Evolutionary conservation across 1,140 invertebrate species (phyloP), one percentile per base, ranked within the genome.

Genomic region (Samia ricini): DNA sequence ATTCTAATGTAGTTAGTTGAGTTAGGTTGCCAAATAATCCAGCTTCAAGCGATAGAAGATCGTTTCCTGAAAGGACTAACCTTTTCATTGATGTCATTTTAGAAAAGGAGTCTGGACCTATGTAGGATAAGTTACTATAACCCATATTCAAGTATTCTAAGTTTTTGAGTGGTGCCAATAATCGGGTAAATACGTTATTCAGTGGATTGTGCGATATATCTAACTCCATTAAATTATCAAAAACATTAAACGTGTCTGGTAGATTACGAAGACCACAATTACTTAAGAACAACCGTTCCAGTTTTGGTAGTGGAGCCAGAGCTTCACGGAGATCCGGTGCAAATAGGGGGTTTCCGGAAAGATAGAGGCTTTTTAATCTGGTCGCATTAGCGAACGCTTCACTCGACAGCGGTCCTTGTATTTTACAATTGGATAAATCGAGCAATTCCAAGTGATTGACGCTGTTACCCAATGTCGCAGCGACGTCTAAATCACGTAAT

Each of bases 121-220:
- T 92, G 63, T 93, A 90, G 1, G 93, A 93, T 8, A 95, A 83
- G 76, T 94, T 93, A 81, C 94, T 94, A 70, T 94, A 94, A 6
- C 94, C 94, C 94, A 95, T 95, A 72, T 95, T 94, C 8, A 95
- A 82, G 74, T 93, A 94, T 82, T 94, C 93, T 10, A 95, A 81
- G 20, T 93, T 93, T 42, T 93, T 92, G 1, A 95, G 76, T 0
- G 94, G 94, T 0, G 93, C 92, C n/a, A 95, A 79, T 15, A 95
- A 76, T 72, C 90, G 92, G 12, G 93, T 93, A 73, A 95, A 95
- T 0, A 93, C 94, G 73, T 95, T 93, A 22, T 92, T 92, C 0
- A 95, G 74, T 2, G 94, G 94, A 87, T 95, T 95, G 63, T 94
- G 91, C 0, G 94, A 95, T 66, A 95, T 93, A 71, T 94, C 94